These are phyloP conservation scores for Cavia porcellus DNA, from an alignment of 2,113 vertebrate species.

Conservation along the genomic window DNA sequence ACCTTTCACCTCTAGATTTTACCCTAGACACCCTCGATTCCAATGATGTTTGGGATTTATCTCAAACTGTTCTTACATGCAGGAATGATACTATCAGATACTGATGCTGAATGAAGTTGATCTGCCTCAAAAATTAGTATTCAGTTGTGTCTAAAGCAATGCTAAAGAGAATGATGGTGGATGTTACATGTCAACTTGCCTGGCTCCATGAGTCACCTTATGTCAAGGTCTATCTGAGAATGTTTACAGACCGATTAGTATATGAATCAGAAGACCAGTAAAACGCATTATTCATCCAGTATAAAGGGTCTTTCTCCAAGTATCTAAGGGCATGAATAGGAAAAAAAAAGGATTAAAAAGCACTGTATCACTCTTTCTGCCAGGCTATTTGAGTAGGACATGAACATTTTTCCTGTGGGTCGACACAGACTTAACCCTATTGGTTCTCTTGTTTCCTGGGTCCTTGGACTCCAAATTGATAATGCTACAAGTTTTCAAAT, in stretches of 20 bases:
- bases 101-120: slow-evolving; percentile 8
- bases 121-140: slow-evolving; percentile 29
- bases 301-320: not conserved
- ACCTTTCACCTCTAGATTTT: not conserved
- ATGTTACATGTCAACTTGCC: not conserved
- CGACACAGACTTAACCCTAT: not conserved
- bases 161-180: not conserved
- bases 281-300: not conserved
- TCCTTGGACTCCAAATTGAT: not conserved
- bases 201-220: not conserved
- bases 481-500: not conserved
- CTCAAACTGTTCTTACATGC: not conserved
- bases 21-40: not conserved
- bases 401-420: not conserved
- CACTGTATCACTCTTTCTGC: not conserved
- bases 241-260: not conserved
- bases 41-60: not conserved
- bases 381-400: not conserved
- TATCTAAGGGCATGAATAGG: not conserved
- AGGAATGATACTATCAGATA: not conserved
- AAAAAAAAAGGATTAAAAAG: not conserved
- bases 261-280: not conserved
- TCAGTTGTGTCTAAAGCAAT: not conserved
- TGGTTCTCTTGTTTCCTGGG: not conserved
- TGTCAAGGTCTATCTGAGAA: not conserved